Base-by-base conservation (phyloP, 2,888 invertebrate genomes). In the Drosophila antonietae region DNA sequence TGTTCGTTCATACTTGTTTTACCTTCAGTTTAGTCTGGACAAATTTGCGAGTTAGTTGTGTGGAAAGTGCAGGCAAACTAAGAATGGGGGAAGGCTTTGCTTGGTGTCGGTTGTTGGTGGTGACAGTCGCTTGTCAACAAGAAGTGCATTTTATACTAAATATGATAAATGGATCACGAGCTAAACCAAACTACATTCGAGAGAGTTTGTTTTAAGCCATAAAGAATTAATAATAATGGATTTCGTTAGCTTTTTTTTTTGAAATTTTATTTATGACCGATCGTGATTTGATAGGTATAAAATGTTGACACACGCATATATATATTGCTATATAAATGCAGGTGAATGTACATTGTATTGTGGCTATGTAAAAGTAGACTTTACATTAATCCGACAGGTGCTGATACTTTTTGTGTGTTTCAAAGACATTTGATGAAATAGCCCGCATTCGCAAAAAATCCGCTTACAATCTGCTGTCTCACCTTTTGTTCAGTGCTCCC, bases 101-200 rank as follows among this genome's bases (percentile, higher is more conserved):
- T 7, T 79, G 81, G 83, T 81, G 76, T 72, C 80, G 70, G 70
- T 61, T 70, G 83, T 77, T 73, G 76, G 88, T 90, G 90, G 90
- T 90, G 89, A 90, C 90, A 90, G 89, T 83, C 75, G 68, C 78
- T 76, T 90, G 90, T 90, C 90, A 90, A 82, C 90, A 81, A 78
- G 73, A 77, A 49, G 44, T 57, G 46, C 46, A 35, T 39, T 49
- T 43, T 23, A 37, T 37, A 20, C 68, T 67, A 43, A 18, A 51
- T 64, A 75, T 81, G 72, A 81, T 82, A 73, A 75, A 80, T 74
- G 61, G 49, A 55, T 39, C 8, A 18, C 31, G 9, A 20, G 44
- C 23, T 28, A 10, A 31, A 8, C 49, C 49, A 18, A 51, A 51
- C 49, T 51, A 18, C 35, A 23, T 51, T 51, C 2, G 20, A 51